phyloP scores from a whole-genome alignment of 2,888 invertebrate species.

The Hylaea fasciaria region DNA sequence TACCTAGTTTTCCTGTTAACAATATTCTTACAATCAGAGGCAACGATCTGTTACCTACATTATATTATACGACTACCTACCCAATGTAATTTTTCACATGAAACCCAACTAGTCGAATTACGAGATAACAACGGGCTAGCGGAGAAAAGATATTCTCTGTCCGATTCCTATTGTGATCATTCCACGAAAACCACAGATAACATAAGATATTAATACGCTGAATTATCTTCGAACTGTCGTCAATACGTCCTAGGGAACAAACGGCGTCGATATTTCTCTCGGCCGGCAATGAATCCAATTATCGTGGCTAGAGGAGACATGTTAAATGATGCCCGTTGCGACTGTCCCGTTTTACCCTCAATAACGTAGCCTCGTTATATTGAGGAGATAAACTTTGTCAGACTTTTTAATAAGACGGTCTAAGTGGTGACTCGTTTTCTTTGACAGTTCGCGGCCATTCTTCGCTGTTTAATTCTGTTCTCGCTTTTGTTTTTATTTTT shows the following conservation, averaged over 20 bases:
- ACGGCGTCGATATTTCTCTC: slow-evolving; percentile 71
- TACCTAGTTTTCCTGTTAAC: not conserved
- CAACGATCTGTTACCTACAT: not conserved
- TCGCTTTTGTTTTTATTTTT: slow-evolving; percentile 17
- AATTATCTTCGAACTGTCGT: slow-evolving; percentile 45
- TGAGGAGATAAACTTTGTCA: slow-evolving; percentile 35
- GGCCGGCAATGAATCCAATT: slow-evolving; percentile 79
- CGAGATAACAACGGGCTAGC: not conserved
- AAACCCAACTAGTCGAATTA: slow-evolving; percentile 12
- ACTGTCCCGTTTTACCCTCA: slow-evolving; percentile 43
- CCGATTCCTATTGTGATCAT: slow-evolving; percentile 28
- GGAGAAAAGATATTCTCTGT: slow-evolving; percentile 17
- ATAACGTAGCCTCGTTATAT: slow-evolving; percentile 51
- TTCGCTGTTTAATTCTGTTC: slow-evolving; percentile 11
- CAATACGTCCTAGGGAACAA: slow-evolving; percentile 64
- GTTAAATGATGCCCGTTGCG: slow-evolving; percentile 73
- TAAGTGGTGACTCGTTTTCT: slow-evolving; percentile 27
- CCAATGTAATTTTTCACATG: slow-evolving; percentile 17
- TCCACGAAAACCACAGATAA: slow-evolving; percentile 17
- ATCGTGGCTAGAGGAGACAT: slow-evolving; percentile 72
- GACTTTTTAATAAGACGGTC: slow-evolving; percentile 34
- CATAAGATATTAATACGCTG: slow-evolving; percentile 28
- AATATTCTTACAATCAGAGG: not conserved
- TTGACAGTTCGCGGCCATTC: slow-evolving; percentile 17
- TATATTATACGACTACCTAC: no score